Conservation (phyloP, 1,140 invertebrate genomes). For the Asobara japonica region DNA sequence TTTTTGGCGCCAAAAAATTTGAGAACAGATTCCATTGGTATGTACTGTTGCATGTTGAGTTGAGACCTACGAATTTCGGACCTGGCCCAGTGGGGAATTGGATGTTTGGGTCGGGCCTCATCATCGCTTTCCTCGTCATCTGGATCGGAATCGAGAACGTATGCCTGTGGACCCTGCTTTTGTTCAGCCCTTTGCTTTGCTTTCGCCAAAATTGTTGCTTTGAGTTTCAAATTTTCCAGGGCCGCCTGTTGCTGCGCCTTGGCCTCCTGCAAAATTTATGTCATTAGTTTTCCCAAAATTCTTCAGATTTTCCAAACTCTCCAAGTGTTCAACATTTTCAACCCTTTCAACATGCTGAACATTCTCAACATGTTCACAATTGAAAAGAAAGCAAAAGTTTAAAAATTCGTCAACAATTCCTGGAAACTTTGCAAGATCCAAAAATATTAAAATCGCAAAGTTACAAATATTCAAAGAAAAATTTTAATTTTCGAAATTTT, state of each 20-base stretch:
- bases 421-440: too few relatives aligned
- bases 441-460: too few relatives aligned
- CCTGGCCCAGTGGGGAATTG: constrained; percentile 68
- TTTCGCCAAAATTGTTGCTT: constrained; percentile 44
- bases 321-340: too few relatives aligned
- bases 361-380: too few relatives aligned
- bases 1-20: constrained; percentile 72
- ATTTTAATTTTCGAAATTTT: too few relatives aligned
- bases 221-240: constrained; percentile 56
- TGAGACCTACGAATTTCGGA: constrained; percentile 49
- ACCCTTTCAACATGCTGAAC: too few relatives aligned
- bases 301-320: too few relatives aligned
- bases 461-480: too few relatives aligned
- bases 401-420: too few relatives aligned
- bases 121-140: constrained; percentile 70
- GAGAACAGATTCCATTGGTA: constrained; percentile 63
- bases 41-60: constrained; percentile 52
- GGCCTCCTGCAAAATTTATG: too few relatives aligned
- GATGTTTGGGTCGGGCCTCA: constrained; percentile 65
- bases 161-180: constrained; percentile 43
- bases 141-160: constrained; percentile 59
- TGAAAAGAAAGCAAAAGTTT: too few relatives aligned
- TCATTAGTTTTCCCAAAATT: too few relatives aligned
- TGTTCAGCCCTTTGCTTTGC: constrained; percentile 26
- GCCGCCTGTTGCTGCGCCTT: constrained; percentile 56